Base-by-base conservation (phyloP, 2,888 invertebrate genomes). In the Formica aserva region DNA sequence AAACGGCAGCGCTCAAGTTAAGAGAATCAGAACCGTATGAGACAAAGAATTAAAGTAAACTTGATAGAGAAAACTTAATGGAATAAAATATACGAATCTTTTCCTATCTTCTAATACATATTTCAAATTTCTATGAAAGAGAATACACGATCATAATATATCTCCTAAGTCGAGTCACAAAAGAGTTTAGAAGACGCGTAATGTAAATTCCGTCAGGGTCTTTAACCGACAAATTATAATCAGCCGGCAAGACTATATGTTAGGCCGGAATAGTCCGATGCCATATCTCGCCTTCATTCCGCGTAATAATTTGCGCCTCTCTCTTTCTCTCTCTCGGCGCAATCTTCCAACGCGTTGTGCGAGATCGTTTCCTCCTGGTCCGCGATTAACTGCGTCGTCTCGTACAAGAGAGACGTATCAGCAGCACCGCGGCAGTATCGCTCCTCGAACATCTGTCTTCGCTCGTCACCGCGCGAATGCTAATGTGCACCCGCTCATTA, bases 371-470 rank as follows among this genome's bases (percentile, higher is more conserved):
- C 66, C 65, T 76, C 45, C 48, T 32, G 48, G 48, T 65, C 35
- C 22, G 35, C 66, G 75, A 75, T 75, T 48, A 76, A 76, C 63
- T 26, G 48, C 26, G 38, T 69, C 77, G 63, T 48, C 38, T 5
- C n/a, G 18, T 13, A 26, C n/a, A 60, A 52, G 26, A 29, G n/a
- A 74, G 41, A 83, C 63, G 57, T 74, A 65, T 82, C 57, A 45
- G 26, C 66, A 32, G 57, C 41, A 41, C 18, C 48, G 82, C 26
- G 32, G 62, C 41, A 9, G 18, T 38, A 52, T 65, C 48, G 69
- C 69, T 48, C 22, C 35, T 82, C 67, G 60, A 82, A 84, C 84
- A 75, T 82, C 84, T 67, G 62, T 74, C 67, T 82, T 62, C 57
- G 52, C 84, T 74, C 63, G 69, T 84, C 82, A 63, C 55, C 63